Evolutionary conservation across 64 coral and sea anemone genomes (phyloP).

Genomic region (Stichodactyla helianthus): DNA sequence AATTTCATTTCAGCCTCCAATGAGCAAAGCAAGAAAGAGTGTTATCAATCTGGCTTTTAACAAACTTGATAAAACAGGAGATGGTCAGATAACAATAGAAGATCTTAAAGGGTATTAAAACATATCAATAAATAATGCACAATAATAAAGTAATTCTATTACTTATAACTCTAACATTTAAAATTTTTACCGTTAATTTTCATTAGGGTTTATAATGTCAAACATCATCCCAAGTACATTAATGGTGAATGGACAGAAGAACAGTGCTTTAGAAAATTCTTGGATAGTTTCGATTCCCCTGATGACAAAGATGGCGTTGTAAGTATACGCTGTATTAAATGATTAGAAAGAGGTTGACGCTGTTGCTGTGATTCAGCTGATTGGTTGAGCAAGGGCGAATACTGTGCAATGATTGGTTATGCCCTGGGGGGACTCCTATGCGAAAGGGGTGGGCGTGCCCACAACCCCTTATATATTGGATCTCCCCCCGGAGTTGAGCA

Average conservation of each 20-base stretch:
- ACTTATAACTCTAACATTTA: too few species aligned
- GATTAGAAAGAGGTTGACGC: neutral
- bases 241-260: constrained; percentile 96
- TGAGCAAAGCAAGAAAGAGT: constrained; percentile 82
- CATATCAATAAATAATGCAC: neutral
- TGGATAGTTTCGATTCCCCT: constrained; percentile 91
- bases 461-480: too few species aligned
- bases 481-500: too few species aligned
- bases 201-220: constrained; percentile 83
- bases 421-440: too few species aligned
- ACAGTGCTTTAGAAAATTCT: constrained; percentile 84
- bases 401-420: too few species aligned
- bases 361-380: neutral
- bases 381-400: too few species aligned
- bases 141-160: too few species aligned
- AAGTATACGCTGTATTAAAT: constrained; percentile 39
- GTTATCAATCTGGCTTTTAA: constrained; percentile 84
- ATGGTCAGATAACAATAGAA: constrained; percentile 75
- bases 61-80: constrained; percentile 90
- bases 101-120: constrained; percentile 78
- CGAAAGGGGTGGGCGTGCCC: too few species aligned
- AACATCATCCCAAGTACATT: constrained; percentile 87
- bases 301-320: constrained; percentile 89
- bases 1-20: constrained; percentile 70
- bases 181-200: neutral